phyloP scores from a whole-genome alignment of 2,888 invertebrate genomes.

The Idaea biselata region DNA sequence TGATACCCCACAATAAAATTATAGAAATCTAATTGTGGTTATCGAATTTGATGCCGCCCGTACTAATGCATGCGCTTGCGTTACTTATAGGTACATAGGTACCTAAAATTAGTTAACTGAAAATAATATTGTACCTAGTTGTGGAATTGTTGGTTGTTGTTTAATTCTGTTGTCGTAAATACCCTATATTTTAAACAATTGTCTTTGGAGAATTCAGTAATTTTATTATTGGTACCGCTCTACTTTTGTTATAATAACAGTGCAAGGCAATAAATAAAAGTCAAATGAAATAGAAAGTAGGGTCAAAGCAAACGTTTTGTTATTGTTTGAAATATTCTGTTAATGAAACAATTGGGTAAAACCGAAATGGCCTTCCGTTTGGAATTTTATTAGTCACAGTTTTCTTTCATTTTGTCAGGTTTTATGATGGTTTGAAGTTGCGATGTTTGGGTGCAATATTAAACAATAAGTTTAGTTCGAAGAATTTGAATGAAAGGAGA shows the following conservation, averaged over 20 bases:
- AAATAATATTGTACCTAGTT: background rate
- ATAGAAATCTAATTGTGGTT: no score
- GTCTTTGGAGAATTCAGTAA: background rate
- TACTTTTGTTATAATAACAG: conserved; percentile 26
- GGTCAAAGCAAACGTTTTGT: conserved; percentile 27
- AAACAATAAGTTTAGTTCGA: background rate
- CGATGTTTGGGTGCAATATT: background rate
- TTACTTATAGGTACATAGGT: no score
- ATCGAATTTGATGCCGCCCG: no score
- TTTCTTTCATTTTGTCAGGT: conserved; percentile 5
- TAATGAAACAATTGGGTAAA: conserved; percentile 35
- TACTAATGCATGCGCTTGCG: no score
- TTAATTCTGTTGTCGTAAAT: background rate
- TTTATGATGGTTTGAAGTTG: background rate
- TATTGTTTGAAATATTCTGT: conserved; percentile 32
- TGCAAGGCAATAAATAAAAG: conserved; percentile 21
- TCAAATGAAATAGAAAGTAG: conserved; percentile 46
- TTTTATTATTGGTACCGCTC: conserved; percentile 26
- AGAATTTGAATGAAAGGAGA: background rate
- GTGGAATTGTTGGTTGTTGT: background rate
- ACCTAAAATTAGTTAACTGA: no score
- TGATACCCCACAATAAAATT: no score
- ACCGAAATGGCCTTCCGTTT: conserved; percentile 46
- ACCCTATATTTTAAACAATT: background rate
- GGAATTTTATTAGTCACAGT: conserved; percentile 22